Evolutionary conservation across 2,888 invertebrate genomes (phyloP).

Genomic region (Neoascia interrupta): DNA sequence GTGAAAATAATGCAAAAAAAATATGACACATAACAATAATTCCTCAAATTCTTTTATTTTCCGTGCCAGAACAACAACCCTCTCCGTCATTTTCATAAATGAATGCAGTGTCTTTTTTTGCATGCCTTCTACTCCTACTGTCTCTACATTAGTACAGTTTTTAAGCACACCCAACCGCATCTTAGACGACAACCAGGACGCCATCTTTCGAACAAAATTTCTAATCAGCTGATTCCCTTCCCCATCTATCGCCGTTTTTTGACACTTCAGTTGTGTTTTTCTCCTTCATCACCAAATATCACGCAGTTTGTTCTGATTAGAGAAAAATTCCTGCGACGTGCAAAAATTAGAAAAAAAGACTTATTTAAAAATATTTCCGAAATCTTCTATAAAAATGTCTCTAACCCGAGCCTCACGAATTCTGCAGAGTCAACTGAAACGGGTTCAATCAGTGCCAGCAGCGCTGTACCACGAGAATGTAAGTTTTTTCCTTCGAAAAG

Average conservation of each 20-base stretch:
- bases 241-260: background rate
- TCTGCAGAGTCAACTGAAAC: conserved; percentile 74
- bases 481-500: conserved; percentile 76
- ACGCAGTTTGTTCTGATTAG: conserved; percentile 42
- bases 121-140: background rate
- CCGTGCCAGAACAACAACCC: no score
- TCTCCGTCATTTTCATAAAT: no score
- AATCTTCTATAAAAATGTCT: no score
- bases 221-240: conserved; percentile 61
- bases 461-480: conserved; percentile 89
- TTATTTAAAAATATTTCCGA: no score
- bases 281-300: background rate
- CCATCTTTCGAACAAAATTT: conserved; percentile 10
- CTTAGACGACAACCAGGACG: background rate
- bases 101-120: no score
- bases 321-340: conserved; percentile 9
- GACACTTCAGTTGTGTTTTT: conserved; percentile 46
- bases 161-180: background rate
- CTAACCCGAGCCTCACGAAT: conserved; percentile 75
- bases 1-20: no score
- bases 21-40: no score
- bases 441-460: conserved; percentile 81
- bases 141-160: background rate
- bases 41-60: no score
- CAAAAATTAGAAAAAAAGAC: background rate